Evolutionary conservation across 1,140 invertebrate genomes (phyloP).

Genomic region (Nebria ingens): DNA sequence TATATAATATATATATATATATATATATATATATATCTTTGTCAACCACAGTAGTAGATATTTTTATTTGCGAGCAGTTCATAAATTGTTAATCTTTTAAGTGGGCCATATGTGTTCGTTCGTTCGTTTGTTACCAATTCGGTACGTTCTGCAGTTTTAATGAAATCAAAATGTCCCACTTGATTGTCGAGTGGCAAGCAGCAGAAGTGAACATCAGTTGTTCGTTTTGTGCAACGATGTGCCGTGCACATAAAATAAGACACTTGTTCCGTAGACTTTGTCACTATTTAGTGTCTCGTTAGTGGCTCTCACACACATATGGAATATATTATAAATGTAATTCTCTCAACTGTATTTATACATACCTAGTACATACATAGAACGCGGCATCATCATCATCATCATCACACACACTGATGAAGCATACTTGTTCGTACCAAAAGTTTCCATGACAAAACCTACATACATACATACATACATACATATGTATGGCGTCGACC

Average conservation of each 20-base stretch:
- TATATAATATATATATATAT: no score
- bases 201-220: background rate
- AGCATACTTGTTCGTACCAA: no score
- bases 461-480: no score
- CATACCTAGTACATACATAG: no score
- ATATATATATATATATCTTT: no score
- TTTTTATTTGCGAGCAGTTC: background rate
- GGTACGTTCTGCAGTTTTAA: background rate
- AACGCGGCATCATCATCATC: no score
- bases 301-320: background rate
- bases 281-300: background rate
- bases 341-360: background rate
- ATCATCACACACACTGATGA: no score
- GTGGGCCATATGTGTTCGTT: no score
- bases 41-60: no score
- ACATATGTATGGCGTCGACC: no score
- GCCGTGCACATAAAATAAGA: background rate
- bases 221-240: background rate
- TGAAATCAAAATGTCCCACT: constrained; percentile 1
- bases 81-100: constrained; percentile 4
- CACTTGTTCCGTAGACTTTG: background rate
- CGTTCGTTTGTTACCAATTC: background rate
- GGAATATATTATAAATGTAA: constrained; percentile 6
- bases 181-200: background rate
- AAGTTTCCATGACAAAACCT: no score